Evolutionary conservation across 2,797 vertebrate species (phyloP), one percentile per base, ranked within the genome.

Genomic region (Schizothorax lantsangensis): DNA sequence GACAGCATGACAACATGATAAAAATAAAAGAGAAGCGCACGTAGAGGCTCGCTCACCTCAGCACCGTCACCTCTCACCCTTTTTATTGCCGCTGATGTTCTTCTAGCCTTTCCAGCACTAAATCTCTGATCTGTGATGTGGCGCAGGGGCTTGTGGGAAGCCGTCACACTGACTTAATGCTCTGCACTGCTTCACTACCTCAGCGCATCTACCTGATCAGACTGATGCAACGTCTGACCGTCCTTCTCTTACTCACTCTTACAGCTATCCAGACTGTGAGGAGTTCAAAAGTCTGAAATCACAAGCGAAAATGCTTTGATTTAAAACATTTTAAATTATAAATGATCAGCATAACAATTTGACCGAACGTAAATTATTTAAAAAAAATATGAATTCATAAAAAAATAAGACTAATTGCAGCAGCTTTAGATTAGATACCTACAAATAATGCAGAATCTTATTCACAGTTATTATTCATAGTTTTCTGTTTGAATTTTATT

Each of bases 1-100:
- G 88, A 87, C 74, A 84, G 78, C 84, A 49, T 75, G 81, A 86
- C 81, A 87, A 85, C 68, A 64, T 79, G 75, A 82, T 82, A 86
- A 54, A 38, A 89, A 84, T 86, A 77, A 87, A 81, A 88, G 15
- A 33, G 57, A 33, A 5, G 57, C n/a, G 62, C 62, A 81, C 80
- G 40, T 21, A 82, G 87, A 79, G 33, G 19, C 72, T n/a, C 43
- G 10, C 71, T 79, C 64, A 38, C 49, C n/a, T 54, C 79, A 23
- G 64, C 57, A 14, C 59, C 14, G 36, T 47, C 64, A 79, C 40
- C 69, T 62, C 79, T 81, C 19, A 64, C 30, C n/a, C 69, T 68
- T 21, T 78, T 84, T 77, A 84, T 77, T 52, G 59, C 45, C 0
- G 47, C 64, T 26, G 43, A 23, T 84, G 72, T 40, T 68, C 73